Base-by-base conservation (phyloP, 2,113 vertebrate genomes). In the Fulica atra region DNA sequence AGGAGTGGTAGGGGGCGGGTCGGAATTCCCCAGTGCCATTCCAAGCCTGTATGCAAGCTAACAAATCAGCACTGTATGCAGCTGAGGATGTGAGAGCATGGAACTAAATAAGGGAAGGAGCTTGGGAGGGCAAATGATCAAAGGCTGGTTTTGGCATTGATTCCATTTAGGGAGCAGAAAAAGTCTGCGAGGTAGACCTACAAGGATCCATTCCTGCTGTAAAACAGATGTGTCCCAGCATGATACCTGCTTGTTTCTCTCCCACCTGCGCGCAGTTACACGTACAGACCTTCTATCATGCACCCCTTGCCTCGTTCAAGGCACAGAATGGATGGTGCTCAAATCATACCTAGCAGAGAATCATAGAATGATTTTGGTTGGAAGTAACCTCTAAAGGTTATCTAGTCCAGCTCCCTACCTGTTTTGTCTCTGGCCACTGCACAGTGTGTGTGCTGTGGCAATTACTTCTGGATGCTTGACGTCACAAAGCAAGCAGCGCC, bases 231-330 rank as follows among this genome's bases (percentile, higher is more conserved):
- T 38, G 26, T 33, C 42, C 7, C 20, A 33, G n/a, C 13, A 54
- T 8, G 24, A 16, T 26, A 26, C 29, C 35, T 33, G 5, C 25
- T 72, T 77, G 19, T 11, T 46, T 65, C 20, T 5, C 48, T 81
- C 40, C 11, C 17, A 21, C 33, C 54, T 65, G 13, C 5, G 2
- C 2, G 0, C 8, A 3, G 20, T 24, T 50, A 53, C 4, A 6
- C 0, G 0, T 20, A 50, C 23, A 72, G n/a, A 54, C 16, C 9
- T 56, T 79, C 53, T 26, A n/a, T 15, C 1, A 0, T 11, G 9
- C 13, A 87, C 44, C 5, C 7, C 54, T 56, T 92, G 26, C 23
- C 50, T 51, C 17, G 1, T 48, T 79, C 0, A 0, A 60, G 35
- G 25, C 33, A 42, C 24, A 51, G 46, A 46, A 74, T 4, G 16